A percentile compares a stretch with the other conserved stretches of the same genome.
phyloP scores from a whole-genome alignment of 2,888 invertebrate species.

The Rotaria macrura region DNA sequence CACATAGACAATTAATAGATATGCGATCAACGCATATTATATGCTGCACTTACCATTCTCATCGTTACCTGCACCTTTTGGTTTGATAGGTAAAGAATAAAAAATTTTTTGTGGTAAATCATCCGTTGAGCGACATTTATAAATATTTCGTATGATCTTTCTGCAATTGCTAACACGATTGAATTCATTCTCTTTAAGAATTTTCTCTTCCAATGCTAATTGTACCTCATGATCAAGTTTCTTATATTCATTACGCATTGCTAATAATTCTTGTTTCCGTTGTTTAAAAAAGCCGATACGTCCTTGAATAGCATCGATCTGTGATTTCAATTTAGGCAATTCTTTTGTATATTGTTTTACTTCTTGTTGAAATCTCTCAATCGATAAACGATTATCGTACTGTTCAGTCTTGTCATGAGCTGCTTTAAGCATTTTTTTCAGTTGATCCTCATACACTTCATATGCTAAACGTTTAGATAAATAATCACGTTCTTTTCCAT shows the following conservation, averaged over 20 bases:
- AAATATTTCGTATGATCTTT: neutral
- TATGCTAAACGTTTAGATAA: neutral
- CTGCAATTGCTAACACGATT: neutral
- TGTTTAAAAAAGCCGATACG: neutral
- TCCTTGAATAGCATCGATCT: neutral
- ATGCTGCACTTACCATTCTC: neutral
- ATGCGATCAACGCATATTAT: too few species aligned
- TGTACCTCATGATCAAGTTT: neutral
- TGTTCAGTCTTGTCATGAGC: neutral
- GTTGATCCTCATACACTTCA: constrained; percentile 6
- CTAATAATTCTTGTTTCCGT: neutral
- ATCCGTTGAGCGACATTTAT: neutral
- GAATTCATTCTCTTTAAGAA: neutral
- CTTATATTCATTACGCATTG: neutral
- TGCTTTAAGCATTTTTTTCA: neutral
- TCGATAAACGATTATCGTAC: neutral
- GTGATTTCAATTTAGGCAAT: neutral
- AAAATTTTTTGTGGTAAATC: constrained; percentile 14
- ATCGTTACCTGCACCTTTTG: neutral
- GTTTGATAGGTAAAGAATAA: neutral
- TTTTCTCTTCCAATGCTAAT: neutral
- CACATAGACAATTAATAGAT: too few species aligned
- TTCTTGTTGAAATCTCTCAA: constrained; percentile 17
- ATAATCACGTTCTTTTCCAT: neutral
- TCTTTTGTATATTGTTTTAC: neutral